A percentile compares a stretch with the other conserved stretches of the same genome.
phyloP scores from a whole-genome alignment of 2,888 invertebrate species.

The Tiliacea citrago region DNA sequence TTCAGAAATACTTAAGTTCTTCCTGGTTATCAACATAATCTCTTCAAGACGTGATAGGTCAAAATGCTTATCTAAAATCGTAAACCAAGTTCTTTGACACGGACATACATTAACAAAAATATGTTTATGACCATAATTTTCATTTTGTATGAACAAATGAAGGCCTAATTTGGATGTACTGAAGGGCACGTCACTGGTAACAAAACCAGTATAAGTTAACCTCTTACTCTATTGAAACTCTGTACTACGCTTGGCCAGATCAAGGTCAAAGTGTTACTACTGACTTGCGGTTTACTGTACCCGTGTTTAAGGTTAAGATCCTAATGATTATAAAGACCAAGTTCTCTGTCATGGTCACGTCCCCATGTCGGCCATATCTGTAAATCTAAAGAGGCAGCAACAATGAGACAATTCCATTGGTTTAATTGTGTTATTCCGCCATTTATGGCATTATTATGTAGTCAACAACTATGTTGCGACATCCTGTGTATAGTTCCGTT shows the following conservation, averaged over 20 bases:
- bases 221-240: too few species aligned
- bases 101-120: not conserved
- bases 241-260: not conserved
- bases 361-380: constrained; percentile 15
- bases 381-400: constrained; percentile 14
- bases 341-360: constrained; percentile 32
- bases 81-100: constrained; percentile 20
- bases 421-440: constrained; percentile 21
- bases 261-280: not conserved
- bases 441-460: not conserved
- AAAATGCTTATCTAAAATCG: not conserved
- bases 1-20: not conserved
- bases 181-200: not conserved
- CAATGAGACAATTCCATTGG: constrained; percentile 24
- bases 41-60: not conserved
- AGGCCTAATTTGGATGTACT: constrained; percentile 17
- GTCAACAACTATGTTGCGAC: not conserved
- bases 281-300: not conserved
- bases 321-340: not conserved
- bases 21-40: not conserved
- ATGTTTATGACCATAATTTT: not conserved
- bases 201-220: not conserved
- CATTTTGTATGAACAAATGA: constrained; percentile 18
- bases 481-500: not conserved
- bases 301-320: constrained; percentile 22